Percentiles rank a stretch among this genome's conserved stretches.
phyloP scores from a whole-genome alignment of 2,113 vertebrate species.

The Cyanoderma ruficeps region DNA sequence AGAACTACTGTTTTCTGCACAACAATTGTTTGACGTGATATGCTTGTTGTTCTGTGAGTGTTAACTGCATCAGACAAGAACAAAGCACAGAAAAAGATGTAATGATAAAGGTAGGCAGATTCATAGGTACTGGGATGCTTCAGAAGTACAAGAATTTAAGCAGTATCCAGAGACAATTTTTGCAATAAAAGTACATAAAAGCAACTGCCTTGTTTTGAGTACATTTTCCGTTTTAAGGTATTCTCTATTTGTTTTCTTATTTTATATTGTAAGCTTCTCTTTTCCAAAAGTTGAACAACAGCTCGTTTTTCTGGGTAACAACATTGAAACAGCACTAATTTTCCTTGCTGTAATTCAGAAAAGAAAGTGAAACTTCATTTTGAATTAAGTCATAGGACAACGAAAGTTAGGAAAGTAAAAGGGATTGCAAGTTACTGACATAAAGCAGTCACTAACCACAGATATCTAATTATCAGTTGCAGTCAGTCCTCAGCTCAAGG shows the following conservation, averaged over 20 bases:
- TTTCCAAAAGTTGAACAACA: slow-evolving; percentile 4
- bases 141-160: slow-evolving; percentile 5
- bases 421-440: background rate
- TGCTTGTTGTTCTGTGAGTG: slow-evolving; percentile 10
- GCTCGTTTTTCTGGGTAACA: background rate
- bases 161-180: background rate
- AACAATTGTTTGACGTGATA: background rate
- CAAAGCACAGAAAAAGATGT: slow-evolving; percentile 21
- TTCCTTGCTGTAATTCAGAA: background rate
- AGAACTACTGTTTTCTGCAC: background rate
- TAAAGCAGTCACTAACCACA: background rate
- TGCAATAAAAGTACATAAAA: slow-evolving; percentile 12
- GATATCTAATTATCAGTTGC: background rate
- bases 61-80: slow-evolving; percentile 37
- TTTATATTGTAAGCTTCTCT: background rate
- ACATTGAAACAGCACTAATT: background rate
- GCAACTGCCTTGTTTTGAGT: background rate
- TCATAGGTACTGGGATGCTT: background rate
- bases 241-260: background rate
- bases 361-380: slow-evolving; percentile 44
- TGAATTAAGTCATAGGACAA: background rate
- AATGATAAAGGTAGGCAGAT: background rate
- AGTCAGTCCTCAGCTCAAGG: background rate
- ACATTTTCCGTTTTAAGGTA: background rate
- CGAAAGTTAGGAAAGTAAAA: background rate